Base-by-base conservation (phyloP, 2,113 vertebrate genomes). In the Donacobius atricapilla region DNA sequence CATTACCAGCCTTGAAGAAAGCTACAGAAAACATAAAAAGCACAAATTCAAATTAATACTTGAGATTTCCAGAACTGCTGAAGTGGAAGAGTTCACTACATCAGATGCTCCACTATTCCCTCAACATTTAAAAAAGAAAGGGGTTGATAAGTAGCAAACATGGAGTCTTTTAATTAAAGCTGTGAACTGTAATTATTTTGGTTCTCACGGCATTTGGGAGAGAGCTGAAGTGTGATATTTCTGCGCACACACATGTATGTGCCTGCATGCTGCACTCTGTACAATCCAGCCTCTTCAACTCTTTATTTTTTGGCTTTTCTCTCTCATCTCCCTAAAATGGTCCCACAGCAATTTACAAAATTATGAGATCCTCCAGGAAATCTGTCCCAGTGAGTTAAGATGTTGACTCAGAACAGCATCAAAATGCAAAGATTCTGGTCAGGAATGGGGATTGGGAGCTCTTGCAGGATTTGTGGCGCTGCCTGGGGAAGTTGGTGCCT, bases 171-270 rank as follows among this genome's bases (percentile, higher is more conserved):
- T 95, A 87, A 93, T 93, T 90, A 63, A 84, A 97, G 44, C 44
- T 95, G 80, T 81, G 91, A 89, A 68, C 17, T 6, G 3, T 25
- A 75, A 94, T 96, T 92, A 92, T 87, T 94, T 81, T 35, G 83
- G 72, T 83, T 80, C 72, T 81, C 44, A 18, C n/a, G 83, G n/a
- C 82, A 31, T 30, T 63, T 93, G 69, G 47, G 63, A 83, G 71
- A 54, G 82, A 87, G 72, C 47, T 78, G 33, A 11, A 69, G 45
- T 60, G 68, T 70, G 91, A 19, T 37, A 60, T 73, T 90, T 76
- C 11, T 19, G n/a, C n/a, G 18, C 7, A n/a, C 45, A 33, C 33
- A 54, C 11, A 9, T 2, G 9, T 6, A 7, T 31, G 20, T 20
- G 33, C 19, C 9, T 8, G 31, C 14, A 14, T 7, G 0, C 18